Evolutionary conservation across 2,113 vertebrate species (phyloP).

Genomic region (Vidua macroura): DNA sequence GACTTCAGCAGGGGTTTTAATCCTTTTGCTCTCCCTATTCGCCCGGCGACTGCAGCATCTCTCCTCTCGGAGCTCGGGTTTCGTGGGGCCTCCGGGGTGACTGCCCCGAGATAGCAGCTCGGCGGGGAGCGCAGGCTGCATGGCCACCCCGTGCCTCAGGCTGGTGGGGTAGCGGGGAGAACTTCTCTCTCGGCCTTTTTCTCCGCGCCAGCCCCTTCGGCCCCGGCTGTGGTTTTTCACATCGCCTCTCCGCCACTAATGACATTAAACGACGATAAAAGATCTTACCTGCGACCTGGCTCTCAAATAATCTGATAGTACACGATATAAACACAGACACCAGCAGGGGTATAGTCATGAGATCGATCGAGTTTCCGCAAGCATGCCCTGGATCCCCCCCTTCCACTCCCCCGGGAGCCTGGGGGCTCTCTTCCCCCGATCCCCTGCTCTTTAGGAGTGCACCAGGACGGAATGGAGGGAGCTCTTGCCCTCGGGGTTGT

Average conservation of each 20-base stretch:
- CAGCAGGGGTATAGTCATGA: neutral
- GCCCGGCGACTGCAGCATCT: neutral
- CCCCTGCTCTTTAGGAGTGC: constrained; percentile 64
- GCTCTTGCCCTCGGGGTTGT: constrained; percentile 79
- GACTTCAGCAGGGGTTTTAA: accelerated
- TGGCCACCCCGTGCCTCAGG: neutral
- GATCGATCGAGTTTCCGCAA: neutral
- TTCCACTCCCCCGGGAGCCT: neutral
- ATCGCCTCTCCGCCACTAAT: neutral
- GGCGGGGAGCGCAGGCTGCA: neutral
- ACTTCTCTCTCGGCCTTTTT: neutral
- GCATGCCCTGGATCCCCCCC: neutral
- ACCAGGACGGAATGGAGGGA: constrained; percentile 86
- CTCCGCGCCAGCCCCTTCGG: neutral
- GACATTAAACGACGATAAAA: constrained; percentile 43
- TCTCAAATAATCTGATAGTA: constrained; percentile 59
- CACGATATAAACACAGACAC: constrained; percentile 60
- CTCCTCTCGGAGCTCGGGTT: neutral
- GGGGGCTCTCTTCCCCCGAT: neutral
- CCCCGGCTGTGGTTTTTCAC: neutral
- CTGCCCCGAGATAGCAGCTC: neutral
- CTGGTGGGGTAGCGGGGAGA: neutral
- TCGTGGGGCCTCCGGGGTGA: no score
- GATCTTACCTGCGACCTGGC: constrained; percentile 67
- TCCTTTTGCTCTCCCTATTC: neutral